phyloP scores from a whole-genome alignment of 2,888 invertebrate genomes.

The Hemicrepidius hirtus region DNA sequence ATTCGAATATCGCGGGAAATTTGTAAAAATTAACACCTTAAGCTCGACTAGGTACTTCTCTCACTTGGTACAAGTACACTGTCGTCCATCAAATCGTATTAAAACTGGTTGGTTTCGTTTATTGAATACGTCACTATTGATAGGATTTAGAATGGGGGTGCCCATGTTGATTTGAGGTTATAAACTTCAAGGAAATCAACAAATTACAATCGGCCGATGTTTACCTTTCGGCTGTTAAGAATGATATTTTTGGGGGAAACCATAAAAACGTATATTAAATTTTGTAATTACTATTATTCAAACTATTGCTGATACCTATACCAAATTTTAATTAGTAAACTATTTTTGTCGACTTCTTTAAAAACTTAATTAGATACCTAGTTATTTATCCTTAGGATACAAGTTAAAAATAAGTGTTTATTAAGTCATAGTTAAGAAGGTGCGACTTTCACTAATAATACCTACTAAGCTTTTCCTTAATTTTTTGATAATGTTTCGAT shows the following conservation, averaged over 20 bases:
- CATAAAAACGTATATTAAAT: neutral
- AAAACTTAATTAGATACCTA: no score
- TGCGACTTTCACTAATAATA: no score
- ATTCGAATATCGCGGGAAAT: slow-evolving; percentile 36
- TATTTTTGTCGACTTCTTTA: no score
- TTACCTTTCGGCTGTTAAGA: slow-evolving; percentile 26
- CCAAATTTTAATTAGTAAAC: no score
- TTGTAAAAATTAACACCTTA: slow-evolving; percentile 40
- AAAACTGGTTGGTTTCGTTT: slow-evolving; percentile 48
- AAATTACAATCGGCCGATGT: slow-evolving; percentile 23
- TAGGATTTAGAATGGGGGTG: slow-evolving; percentile 52
- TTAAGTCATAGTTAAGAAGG: no score
- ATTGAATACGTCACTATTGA: slow-evolving; percentile 48
- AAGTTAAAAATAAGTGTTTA: no score
- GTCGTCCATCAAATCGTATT: slow-evolving; percentile 37
- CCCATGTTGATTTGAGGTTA: slow-evolving; percentile 37
- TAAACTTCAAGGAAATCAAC: slow-evolving; percentile 46
- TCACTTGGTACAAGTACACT: slow-evolving; percentile 37
- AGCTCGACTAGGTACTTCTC: slow-evolving; percentile 33
- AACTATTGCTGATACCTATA: neutral
- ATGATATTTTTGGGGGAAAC: neutral
- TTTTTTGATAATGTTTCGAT: no score
- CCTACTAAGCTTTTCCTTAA: no score
- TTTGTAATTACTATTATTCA: neutral
- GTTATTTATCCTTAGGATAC: no score